Evolutionary conservation across 1,140 invertebrate species (phyloP).

Genomic region (Platorchestia sp.): DNA sequence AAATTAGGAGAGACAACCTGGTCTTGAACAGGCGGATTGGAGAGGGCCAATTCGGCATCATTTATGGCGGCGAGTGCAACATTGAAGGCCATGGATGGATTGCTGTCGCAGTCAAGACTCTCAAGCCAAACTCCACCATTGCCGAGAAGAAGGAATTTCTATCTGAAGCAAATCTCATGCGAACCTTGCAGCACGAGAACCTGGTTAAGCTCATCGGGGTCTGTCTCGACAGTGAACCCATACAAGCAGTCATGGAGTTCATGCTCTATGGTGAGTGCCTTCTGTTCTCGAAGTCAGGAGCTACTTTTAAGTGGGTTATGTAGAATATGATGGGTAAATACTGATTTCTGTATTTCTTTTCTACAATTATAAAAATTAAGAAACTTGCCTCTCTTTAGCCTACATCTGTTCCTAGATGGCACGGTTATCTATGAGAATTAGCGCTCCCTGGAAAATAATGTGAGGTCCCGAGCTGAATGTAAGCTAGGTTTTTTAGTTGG

Average conservation of each 20-base stretch:
- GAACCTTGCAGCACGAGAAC: slow-evolving; percentile 90
- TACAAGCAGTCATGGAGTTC: slow-evolving; percentile 93
- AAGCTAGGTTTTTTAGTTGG: no score
- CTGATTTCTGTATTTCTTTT: no score
- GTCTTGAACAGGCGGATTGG: slow-evolving; percentile 90
- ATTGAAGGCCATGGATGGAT: slow-evolving; percentile 69
- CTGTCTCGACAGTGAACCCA: slow-evolving; percentile 86
- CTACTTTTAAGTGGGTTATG: no score
- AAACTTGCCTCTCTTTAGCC: no score
- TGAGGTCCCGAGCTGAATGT: no score
- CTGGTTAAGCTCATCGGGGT: slow-evolving; percentile 87
- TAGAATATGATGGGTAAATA: no score
- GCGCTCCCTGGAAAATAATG: no score
- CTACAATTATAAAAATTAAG: no score
- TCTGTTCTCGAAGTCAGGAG: no score
- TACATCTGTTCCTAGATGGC: no score
- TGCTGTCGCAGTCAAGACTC: slow-evolving; percentile 91
- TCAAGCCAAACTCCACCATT: slow-evolving; percentile 84
- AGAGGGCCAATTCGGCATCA: slow-evolving; percentile 89
- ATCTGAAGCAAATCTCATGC: slow-evolving; percentile 93
- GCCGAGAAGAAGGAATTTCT: slow-evolving; percentile 92
- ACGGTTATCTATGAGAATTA: no score
- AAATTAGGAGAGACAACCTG: slow-evolving; percentile 84
- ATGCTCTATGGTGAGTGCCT: slow-evolving; percentile 83
- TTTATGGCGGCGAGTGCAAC: slow-evolving; percentile 85